Conservation (phyloP, 2,797 vertebrate genomes). For the Acipenser ruthenus region DNA sequence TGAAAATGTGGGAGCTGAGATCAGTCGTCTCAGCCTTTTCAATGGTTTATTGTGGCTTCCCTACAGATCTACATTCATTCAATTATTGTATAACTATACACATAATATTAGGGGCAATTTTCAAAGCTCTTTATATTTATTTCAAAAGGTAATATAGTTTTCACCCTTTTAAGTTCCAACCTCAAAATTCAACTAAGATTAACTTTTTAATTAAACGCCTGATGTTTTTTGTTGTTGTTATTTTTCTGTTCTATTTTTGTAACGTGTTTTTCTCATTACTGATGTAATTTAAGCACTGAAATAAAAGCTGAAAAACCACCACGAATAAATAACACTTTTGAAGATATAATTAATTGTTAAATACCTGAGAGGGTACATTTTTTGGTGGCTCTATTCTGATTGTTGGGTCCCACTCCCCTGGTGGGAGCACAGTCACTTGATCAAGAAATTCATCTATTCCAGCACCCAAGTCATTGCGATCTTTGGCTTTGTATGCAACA, state of each 20-base stretch:
- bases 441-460: constrained; percentile 97
- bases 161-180: no score
- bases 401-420: constrained; percentile 96
- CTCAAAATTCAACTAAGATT: no score
- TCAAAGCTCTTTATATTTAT: no score
- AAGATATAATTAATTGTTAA: not conserved
- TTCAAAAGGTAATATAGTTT: no score
- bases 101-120: not conserved
- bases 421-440: constrained; percentile 94
- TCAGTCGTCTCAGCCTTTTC: not conserved
- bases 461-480: constrained; percentile 88
- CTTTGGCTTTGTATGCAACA: constrained; percentile 97
- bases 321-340: not conserved
- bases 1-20: no score
- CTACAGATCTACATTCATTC: not conserved
- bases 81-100: not conserved
- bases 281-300: not conserved
- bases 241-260: no score
- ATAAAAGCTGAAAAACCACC: not conserved
- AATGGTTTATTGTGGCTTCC: no score
- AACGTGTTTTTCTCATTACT: not conserved
- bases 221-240: no score
- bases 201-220: no score
- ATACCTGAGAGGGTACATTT: constrained; percentile 93
- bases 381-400: constrained; percentile 97